Base-by-base conservation (phyloP, 1,140 invertebrate genomes). In the Cheumatopsyche charites region DNA sequence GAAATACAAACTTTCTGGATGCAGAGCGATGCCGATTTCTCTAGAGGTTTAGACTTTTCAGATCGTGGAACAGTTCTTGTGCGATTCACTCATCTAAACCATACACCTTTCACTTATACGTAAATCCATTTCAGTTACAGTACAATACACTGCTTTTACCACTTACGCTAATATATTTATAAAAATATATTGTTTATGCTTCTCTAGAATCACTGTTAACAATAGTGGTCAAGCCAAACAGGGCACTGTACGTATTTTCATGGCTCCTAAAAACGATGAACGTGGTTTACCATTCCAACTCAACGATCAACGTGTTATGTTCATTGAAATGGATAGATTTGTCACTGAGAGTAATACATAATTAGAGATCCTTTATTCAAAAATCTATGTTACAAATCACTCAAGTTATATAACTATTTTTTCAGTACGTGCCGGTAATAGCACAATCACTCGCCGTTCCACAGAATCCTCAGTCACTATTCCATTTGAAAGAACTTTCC, bases 321-420 rank as follows among this genome's bases (percentile, higher is more conserved):
- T 92, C 84, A 88, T 93, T 23, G 92, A 94, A 78, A 85, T 94
- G 87, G 92, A 94, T 79, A 89, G 91, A 80, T 92, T 92, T 76
- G 84, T 87, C 9, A 84, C 86, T 0, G 81, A 82, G 12, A 78
- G 89, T 91, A 81, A 85, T 85, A 83, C 36, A 36, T 62, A 21
- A 29, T 52, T 15, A 15, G 13, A 15, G 4, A 15, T 49, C 13
- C 4, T 49, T 49, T 15, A n/a, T 19, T 5, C 45, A 5, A 4
- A 13, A 5, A 49, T 49, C 17, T 13, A 15, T 49, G 4, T n/a
- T n/a, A 5, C 5, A 15, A 49, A 5, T 49, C 3, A 4, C 52
- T 58, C 9, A 13, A 21, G 7, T 4, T 23, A 23, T 21, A n/a
- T 58, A 58, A 3, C 21, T 26, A 6, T 58, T 23, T 58, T 62